phyloP scores from a whole-genome alignment of 2,113 vertebrate genomes.

The Talpa occidentalis region DNA sequence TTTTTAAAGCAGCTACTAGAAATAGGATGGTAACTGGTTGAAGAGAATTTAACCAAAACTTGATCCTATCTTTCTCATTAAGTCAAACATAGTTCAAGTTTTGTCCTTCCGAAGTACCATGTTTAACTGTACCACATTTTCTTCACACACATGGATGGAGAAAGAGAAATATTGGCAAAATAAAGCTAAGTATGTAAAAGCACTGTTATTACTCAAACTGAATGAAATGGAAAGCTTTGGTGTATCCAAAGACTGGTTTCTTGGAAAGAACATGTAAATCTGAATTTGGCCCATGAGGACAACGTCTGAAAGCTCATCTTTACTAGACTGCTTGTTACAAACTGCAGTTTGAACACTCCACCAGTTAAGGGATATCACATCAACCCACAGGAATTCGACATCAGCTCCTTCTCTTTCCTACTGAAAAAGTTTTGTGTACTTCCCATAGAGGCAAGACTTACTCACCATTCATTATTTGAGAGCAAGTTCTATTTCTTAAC shows the following conservation, averaged over 20 bases:
- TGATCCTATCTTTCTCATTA: not conserved
- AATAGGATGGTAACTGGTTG: not conserved
- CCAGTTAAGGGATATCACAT: not conserved
- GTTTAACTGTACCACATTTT: not conserved
- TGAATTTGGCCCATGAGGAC: not conserved
- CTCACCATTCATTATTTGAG: not conserved
- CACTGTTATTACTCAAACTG: not conserved
- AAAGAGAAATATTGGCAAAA: slow-evolving; percentile 31
- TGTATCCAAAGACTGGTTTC: not conserved
- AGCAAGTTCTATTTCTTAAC: slow-evolving; percentile 1
- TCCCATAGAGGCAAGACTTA: not conserved
- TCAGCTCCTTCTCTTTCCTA: slow-evolving; percentile 30
- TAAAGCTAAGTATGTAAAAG: slow-evolving; percentile 33
- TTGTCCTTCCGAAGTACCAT: not conserved
- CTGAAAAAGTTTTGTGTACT: not conserved
- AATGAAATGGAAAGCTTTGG: not conserved
- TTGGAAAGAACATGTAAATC: slow-evolving; percentile 49
- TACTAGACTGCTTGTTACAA: not conserved
- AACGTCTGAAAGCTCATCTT: not conserved
- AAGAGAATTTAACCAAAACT: slow-evolving; percentile 57
- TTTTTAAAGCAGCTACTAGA: not conserved
- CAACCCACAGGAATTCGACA: not conserved
- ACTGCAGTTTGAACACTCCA: not conserved
- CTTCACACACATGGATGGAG: not conserved
- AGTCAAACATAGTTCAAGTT: not conserved